Evolutionary conservation across 2,113 vertebrate species (phyloP).

Genomic region (Acinonyx jubatus): DNA sequence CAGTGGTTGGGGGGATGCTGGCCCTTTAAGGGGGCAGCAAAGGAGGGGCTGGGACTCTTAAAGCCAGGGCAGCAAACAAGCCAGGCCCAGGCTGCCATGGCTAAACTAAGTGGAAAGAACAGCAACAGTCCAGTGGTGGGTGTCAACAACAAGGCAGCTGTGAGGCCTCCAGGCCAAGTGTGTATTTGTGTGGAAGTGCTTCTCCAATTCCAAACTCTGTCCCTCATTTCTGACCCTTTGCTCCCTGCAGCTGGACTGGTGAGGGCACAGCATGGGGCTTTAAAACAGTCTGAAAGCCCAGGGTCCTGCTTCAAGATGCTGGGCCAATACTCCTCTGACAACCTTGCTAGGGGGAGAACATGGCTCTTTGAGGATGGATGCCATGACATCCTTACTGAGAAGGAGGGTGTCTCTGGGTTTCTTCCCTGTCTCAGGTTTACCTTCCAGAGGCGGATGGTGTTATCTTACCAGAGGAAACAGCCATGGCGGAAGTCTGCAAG

Average conservation of each 20-base stretch:
- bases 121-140: slow-evolving; percentile 23
- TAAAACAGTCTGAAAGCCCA: not conserved
- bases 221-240: not conserved
- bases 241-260: not conserved
- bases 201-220: not conserved
- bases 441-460: not conserved
- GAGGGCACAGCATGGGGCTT: not conserved
- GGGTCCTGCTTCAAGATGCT: not conserved
- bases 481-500: not conserved
- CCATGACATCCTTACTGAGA: not conserved
- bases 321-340: not conserved
- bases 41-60: slow-evolving; percentile 52
- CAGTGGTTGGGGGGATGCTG: not conserved
- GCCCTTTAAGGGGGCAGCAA: slow-evolving; percentile 65
- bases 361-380: not conserved
- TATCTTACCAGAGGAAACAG: slow-evolving; percentile 6
- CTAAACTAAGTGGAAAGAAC: not conserved
- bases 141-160: not conserved
- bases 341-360: not conserved
- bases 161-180: not conserved
- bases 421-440: slow-evolving; percentile 53
- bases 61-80: not conserved
- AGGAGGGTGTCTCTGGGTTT: not conserved
- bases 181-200: not conserved
- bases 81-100: not conserved